These are phyloP conservation scores for Papilio elwesi DNA, from an alignment of 2,888 invertebrate species.

Conservation along the genomic window DNA sequence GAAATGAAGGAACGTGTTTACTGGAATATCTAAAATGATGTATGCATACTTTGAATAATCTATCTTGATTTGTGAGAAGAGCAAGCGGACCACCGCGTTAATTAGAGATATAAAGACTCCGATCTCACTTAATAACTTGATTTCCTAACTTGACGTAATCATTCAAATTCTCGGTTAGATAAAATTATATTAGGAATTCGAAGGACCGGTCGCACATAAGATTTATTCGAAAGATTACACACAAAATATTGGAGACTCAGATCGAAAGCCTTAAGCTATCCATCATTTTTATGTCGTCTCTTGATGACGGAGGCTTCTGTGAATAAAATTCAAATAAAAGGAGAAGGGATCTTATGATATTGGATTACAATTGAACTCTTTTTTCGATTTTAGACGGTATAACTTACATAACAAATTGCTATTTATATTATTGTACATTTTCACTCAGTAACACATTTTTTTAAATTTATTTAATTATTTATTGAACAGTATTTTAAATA, in stretches of 20 bases:
- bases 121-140: not conserved
- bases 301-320: conserved; percentile 35
- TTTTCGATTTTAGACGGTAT: not conserved
- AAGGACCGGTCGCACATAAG: conserved; percentile 7
- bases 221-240: conserved; percentile 28
- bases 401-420: not conserved
- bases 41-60: too few relatives aligned
- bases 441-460: not conserved
- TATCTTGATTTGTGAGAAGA: too few relatives aligned
- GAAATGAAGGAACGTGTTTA: too few relatives aligned
- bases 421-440: not conserved
- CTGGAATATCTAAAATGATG: too few relatives aligned
- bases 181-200: conserved; percentile 6
- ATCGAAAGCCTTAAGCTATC: conserved; percentile 24
- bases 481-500: too few relatives aligned
- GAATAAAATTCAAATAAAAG: conserved; percentile 37
- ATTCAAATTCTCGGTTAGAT: not conserved
- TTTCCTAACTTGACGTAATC: not conserved
- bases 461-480: not conserved
- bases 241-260: conserved; percentile 23
- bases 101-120: too few relatives aligned
- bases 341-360: conserved; percentile 25
- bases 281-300: conserved; percentile 30
- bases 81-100: too few relatives aligned
- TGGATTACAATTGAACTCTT: not conserved